A percentile compares a stretch with the other conserved stretches of the same genome.
These are phyloP conservation scores for Xanthia icteritia DNA, from an alignment of 2,888 invertebrate species.

Conservation along the genomic window DNA sequence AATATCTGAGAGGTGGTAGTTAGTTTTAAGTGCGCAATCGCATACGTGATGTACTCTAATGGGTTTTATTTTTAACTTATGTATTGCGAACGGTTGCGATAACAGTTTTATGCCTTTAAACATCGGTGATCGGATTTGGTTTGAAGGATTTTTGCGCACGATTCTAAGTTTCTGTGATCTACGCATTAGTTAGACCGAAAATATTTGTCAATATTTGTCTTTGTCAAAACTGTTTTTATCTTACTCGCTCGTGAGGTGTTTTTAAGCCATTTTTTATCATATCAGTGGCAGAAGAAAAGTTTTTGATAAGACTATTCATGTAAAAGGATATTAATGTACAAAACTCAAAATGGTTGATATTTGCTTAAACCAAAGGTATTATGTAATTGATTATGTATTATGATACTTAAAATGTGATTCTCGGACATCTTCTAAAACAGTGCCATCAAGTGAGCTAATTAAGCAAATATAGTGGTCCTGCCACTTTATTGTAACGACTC, in stretches of 20 bases:
- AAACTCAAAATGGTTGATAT: not conserved
- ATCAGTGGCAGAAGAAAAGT: not conserved
- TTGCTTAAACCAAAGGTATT: not conserved
- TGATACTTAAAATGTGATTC: not conserved
- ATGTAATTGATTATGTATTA: not conserved
- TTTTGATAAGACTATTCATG: not conserved
- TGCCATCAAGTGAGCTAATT: constrained; percentile 30
- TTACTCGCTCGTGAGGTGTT: not conserved
- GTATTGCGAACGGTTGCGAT: constrained; percentile 23
- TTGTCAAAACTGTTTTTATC: not conserved
- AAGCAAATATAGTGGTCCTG: constrained; percentile 17
- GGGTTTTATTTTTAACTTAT: constrained; percentile 14
- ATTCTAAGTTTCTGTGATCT: not conserved
- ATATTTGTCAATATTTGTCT: no score
- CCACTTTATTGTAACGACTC: constrained; percentile 20
- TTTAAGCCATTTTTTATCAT: not conserved
- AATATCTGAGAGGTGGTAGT: not conserved
- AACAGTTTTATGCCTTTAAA: constrained; percentile 20
- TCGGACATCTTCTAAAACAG: constrained; percentile 13
- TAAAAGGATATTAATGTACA: not conserved
- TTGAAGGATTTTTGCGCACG: not conserved
- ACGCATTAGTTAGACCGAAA: not conserved
- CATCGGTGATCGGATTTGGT: not conserved
- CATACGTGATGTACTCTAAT: constrained; percentile 5
- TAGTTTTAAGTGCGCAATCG: constrained; percentile 26